These are phyloP conservation scores for Semnornis frantzii DNA, from an alignment of 2,113 vertebrate genomes.

Conservation along the genomic window DNA sequence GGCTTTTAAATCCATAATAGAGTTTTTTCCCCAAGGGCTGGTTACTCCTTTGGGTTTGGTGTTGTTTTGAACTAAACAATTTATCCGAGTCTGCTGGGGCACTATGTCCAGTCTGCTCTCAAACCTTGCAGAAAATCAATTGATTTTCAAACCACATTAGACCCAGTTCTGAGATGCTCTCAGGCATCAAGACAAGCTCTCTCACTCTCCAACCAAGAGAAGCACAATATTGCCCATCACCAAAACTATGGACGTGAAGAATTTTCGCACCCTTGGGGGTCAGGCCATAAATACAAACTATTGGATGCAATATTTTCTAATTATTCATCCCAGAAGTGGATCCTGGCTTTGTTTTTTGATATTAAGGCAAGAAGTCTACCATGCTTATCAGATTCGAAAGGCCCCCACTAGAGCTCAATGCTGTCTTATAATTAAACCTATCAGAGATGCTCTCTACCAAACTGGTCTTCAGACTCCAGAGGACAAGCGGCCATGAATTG, in stretches of 20 bases:
- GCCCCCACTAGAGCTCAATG: background rate
- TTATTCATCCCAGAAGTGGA: background rate
- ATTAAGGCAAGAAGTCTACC: background rate
- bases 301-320: background rate
- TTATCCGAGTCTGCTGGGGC: background rate
- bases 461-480: background rate
- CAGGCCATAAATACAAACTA: background rate
- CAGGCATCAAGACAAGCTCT: background rate
- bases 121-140: background rate
- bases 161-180: background rate
- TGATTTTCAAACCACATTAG: background rate
- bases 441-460: background rate
- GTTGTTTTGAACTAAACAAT: background rate
- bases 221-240: background rate
- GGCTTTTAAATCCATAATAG: background rate
- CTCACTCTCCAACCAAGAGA: background rate
- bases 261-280: background rate
- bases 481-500: background rate
- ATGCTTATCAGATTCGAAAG: background rate
- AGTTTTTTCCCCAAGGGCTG: background rate
- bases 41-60: background rate
- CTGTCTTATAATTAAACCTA: background rate
- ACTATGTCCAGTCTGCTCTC: background rate
- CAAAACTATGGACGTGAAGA: background rate
- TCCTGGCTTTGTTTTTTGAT: background rate